phyloP scores from a whole-genome alignment of 2,888 invertebrate species.

The Taenaris catops region DNA sequence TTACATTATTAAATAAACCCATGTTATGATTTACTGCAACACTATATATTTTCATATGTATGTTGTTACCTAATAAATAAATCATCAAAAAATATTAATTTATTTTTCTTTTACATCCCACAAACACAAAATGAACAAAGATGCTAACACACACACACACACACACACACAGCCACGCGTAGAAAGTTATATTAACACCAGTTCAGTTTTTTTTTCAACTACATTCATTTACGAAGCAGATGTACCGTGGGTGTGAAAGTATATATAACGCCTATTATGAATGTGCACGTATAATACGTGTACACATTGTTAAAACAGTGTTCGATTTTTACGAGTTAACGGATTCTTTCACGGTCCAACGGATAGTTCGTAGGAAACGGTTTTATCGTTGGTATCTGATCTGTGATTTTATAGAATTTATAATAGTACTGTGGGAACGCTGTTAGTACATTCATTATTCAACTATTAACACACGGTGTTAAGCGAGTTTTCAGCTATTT shows the following conservation, averaged over 20 bases:
- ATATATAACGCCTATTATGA: conserved; percentile 10
- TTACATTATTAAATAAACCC: too few species aligned
- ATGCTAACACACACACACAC: too few species aligned
- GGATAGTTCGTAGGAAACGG: conserved; percentile 15
- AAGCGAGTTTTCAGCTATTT: neutral
- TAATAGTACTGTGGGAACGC: conserved; percentile 12
- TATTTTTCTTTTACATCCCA: too few species aligned
- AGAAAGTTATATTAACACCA: neutral
- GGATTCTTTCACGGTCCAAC: conserved; percentile 19
- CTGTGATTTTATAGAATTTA: conserved; percentile 12
- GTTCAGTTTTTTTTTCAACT: conserved; percentile 1
- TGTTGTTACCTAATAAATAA: too few species aligned
- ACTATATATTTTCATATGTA: too few species aligned
- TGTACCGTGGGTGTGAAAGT: conserved; percentile 11
- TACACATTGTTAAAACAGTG: conserved; percentile 16
- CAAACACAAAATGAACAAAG: too few species aligned
- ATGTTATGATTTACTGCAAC: too few species aligned
- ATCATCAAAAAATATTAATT: too few species aligned
- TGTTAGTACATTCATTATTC: too few species aligned
- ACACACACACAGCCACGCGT: too few species aligned
- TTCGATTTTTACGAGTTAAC: conserved; percentile 18
- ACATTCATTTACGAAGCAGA: conserved; percentile 1
- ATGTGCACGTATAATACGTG: conserved; percentile 15
- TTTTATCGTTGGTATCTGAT: conserved; percentile 12
- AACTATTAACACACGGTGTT: too few species aligned